Percentiles rank a stretch among this genome's conserved stretches.
Conservation (phyloP, 2,113 vertebrate species). For the Picathartes gymnocephalus region DNA sequence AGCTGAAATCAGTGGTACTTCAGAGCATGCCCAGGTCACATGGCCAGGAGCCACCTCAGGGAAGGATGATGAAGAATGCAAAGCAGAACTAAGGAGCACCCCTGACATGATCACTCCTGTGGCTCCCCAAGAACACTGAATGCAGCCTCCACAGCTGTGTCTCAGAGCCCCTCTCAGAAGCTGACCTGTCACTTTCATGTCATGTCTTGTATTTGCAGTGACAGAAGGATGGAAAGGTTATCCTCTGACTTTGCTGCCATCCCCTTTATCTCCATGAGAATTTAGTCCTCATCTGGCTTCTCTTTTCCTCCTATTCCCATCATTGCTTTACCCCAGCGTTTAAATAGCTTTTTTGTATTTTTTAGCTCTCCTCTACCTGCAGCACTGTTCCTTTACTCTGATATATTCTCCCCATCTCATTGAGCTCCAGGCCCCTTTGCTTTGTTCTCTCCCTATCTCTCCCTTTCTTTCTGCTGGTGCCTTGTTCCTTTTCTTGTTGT, state of each 20-base stretch:
- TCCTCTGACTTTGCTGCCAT: not conserved
- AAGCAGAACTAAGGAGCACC: not conserved
- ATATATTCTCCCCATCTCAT: not conserved
- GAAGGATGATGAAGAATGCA: not conserved
- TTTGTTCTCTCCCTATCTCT: conserved; percentile 31
- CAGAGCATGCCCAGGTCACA: not conserved
- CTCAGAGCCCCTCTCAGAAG: not conserved
- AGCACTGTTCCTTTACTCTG: not conserved
- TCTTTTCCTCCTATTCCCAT: not conserved
- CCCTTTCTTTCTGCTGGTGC: conserved; percentile 15
- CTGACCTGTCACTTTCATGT: not conserved
- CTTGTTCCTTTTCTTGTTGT: conserved; percentile 30
- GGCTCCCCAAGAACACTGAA: not conserved
- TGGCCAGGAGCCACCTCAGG: not conserved
- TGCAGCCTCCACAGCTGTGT: not conserved
- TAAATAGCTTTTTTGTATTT: conserved; percentile 6
- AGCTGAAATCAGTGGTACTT: not conserved
- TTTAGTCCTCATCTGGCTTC: not conserved
- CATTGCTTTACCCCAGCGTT: not conserved
- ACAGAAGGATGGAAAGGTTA: not conserved
- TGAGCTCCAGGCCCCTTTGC: conserved; percentile 2
- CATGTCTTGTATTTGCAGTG: not conserved
- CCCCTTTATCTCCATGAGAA: not conserved
- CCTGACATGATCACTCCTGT: accelerated
- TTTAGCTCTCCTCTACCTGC: not conserved